These are phyloP conservation scores for Onychomys torridus DNA, from an alignment of 2,797 vertebrate species.

Conservation along the genomic window DNA sequence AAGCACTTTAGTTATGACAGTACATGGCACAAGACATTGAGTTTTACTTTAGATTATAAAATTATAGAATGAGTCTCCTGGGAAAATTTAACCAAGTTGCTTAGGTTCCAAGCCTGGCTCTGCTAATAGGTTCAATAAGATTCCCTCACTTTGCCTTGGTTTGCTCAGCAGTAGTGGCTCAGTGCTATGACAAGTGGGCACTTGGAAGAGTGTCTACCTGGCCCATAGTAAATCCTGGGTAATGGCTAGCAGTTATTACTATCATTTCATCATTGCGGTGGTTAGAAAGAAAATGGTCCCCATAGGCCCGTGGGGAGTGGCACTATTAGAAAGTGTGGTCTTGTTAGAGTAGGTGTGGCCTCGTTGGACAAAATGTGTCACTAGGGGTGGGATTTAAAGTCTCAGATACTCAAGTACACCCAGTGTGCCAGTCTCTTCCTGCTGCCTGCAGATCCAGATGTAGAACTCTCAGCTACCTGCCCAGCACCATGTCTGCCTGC, in stretches of 20 bases:
- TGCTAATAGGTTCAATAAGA: background rate
- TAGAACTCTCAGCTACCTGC: background rate
- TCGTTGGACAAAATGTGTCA: background rate
- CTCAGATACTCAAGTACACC: background rate
- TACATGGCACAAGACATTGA: background rate
- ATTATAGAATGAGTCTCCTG: background rate
- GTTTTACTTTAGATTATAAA: background rate
- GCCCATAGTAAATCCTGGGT: background rate
- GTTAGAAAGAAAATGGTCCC: background rate
- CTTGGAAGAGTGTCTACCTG: background rate
- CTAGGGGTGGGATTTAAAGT: background rate
- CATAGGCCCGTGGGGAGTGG: background rate
- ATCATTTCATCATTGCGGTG: background rate
- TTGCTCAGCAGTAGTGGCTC: background rate
- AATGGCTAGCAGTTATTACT: background rate
- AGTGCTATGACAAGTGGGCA: background rate
- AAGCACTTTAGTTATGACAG: background rate
- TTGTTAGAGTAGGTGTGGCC: background rate
- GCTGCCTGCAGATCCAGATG: background rate
- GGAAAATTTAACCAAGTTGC: background rate
- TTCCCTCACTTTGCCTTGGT: background rate
- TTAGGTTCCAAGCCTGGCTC: background rate
- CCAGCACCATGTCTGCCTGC: background rate
- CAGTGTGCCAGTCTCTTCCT: background rate
- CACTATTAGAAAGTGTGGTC: background rate